Evolutionary conservation across 2,113 vertebrate species (phyloP).

Genomic region (Dipodomys stephensi): DNA sequence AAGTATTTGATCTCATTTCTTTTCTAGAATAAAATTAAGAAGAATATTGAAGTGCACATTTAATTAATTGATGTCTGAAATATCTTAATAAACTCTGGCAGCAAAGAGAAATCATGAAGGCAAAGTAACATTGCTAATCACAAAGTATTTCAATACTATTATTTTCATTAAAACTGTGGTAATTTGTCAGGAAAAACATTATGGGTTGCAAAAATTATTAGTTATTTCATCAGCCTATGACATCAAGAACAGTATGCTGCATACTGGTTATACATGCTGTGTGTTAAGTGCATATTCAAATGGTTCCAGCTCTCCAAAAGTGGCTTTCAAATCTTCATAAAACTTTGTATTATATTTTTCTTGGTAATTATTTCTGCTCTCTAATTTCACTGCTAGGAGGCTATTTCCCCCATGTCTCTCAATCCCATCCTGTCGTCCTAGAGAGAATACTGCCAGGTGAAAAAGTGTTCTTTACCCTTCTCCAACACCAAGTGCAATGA

Average conservation of each 20-base stretch:
- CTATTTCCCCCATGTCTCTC: neutral
- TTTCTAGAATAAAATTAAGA: neutral
- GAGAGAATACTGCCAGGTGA: neutral
- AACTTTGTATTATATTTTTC: neutral
- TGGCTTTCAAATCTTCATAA: neutral
- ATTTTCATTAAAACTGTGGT: neutral
- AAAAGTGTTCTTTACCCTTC: neutral
- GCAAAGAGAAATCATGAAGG: neutral
- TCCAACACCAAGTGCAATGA: no score
- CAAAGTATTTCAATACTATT: neutral
- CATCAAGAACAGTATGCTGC: neutral
- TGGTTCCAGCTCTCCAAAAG: neutral
- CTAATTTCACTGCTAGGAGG: neutral
- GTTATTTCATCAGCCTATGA: neutral
- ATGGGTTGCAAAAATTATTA: no score
- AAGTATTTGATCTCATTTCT: neutral
- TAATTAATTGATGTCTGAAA: neutral
- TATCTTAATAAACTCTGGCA: neutral
- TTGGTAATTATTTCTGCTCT: neutral
- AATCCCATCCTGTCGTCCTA: neutral
- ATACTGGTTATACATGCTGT: neutral
- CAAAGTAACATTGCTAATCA: neutral
- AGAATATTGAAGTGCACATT: neutral
- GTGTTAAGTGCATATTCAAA: neutral
- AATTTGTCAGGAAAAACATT: neutral